Percentiles rank a stretch among this genome's conserved stretches.
Conservation (phyloP, 2,888 invertebrate genomes). For the Pherbina coryleti region DNA sequence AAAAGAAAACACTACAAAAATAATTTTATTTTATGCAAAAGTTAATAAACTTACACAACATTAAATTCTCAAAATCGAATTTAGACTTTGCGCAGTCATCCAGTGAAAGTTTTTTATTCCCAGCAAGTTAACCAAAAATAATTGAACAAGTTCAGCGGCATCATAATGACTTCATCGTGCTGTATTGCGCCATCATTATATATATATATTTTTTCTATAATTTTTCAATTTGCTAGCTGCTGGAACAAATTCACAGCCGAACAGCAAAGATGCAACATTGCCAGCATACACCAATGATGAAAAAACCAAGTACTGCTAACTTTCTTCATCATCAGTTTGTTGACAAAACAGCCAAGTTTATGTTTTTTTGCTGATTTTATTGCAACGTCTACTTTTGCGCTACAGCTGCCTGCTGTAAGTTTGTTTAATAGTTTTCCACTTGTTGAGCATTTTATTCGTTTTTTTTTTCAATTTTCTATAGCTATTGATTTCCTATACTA, state of each 20-base stretch:
- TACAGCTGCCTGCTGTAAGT: too few species aligned
- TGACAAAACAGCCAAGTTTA: not conserved
- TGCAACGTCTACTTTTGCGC: not conserved
- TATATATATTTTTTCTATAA: too few species aligned
- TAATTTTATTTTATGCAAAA: too few species aligned
- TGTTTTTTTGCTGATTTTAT: not conserved
- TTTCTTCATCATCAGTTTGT: not conserved
- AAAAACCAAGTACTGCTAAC: not conserved
- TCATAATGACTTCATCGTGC: not conserved
- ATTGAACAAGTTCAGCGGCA: constrained; percentile 11
- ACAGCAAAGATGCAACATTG: not conserved
- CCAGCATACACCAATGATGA: not conserved
- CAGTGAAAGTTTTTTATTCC: too few species aligned
- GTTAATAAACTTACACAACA: too few species aligned
- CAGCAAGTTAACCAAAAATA: not conserved
- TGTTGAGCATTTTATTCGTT: too few species aligned
- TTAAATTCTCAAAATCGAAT: too few species aligned
- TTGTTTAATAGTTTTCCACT: too few species aligned
- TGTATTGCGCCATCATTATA: not conserved
- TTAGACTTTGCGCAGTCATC: too few species aligned
- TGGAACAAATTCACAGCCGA: not conserved
- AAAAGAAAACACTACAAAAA: too few species aligned
- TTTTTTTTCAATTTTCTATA: not conserved
- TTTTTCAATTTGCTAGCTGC: not conserved
- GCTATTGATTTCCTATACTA: constrained; percentile 4